Conservation (phyloP, 1,140 invertebrate genomes). For the Meloidogyne exigua region DNA sequence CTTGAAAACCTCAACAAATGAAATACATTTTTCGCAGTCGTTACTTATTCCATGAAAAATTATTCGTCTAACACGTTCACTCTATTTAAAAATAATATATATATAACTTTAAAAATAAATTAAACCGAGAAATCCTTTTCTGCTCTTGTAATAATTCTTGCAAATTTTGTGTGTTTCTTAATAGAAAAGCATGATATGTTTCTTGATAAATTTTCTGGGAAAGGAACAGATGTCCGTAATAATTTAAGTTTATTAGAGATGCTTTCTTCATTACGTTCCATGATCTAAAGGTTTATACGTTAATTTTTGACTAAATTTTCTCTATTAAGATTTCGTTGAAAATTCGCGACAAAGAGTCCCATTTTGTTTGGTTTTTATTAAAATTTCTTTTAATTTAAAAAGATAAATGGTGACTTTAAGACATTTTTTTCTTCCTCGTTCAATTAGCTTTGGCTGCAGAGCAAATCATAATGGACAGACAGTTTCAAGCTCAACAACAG, state of each 20-base stretch:
- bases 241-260: neutral
- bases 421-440: neutral
- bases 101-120: neutral
- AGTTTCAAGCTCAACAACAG: neutral
- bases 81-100: neutral
- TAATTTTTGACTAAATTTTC: too few relatives aligned
- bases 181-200: neutral
- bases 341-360: neutral
- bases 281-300: neutral
- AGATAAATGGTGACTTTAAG: neutral
- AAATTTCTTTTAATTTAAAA: neutral
- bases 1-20: constrained; percentile 17
- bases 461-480: neutral
- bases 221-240: neutral
- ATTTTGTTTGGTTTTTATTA: neutral
- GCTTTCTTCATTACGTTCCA: neutral
- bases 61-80: neutral
- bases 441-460: neutral
- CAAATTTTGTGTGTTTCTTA: constrained; percentile 28
- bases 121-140: constrained; percentile 21
- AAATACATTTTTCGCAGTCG: constrained; percentile 14
- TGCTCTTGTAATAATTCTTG: constrained; percentile 17
- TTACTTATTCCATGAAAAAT: constrained; percentile 19
- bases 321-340: neutral
- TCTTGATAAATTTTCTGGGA: constrained; percentile 10